Base-by-base conservation (phyloP, 2,888 invertebrate genomes). In the Pseudococcus viburni region DNA sequence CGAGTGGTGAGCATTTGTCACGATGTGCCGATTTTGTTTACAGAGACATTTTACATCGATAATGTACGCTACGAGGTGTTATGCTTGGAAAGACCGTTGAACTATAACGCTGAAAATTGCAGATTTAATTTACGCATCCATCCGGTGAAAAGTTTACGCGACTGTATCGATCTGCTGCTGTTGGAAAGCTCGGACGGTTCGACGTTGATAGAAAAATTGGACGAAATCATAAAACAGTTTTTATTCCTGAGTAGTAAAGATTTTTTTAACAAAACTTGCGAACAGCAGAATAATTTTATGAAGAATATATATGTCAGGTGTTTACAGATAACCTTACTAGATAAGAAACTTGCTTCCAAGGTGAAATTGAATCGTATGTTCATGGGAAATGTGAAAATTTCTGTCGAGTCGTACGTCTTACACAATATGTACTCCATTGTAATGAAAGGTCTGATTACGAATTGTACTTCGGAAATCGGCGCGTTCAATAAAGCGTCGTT, bases 41-140 rank as follows among this genome's bases (percentile, higher is more conserved):
- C 96, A 91, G 97, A 97, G 92, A 96, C 96, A 85, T 96, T 96
- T 91, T 96, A 96, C 91, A 94, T 95, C 15, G 94, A 94, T 90
- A 93, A 93, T 89, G 93, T 94, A 51, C 96, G 96, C 91, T 97
- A 95, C 91, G 94, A 94, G 91, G 94, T 96, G 59, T 90, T 93
- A 83, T 97, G 97, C 91, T 93, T 96, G 87, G 96, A 96, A 91
- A 93, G 93, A 87, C 95, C 96, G 4, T 92, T 97, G 17, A 86
- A 89, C 46, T 33, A 55, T 46, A 89, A 89, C 33, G 59, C 87
- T 0, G 89, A 90, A 39, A 89, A 89, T 11, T 88, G 89, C 15
- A 89, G 89, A 85, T 88, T 89, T 19, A 89, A 90, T 68, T 89
- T 90, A 6, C 90, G 90, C 26, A 89, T 91, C 22, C 90, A 91